These are phyloP conservation scores for Eretmochelys imbricata DNA, from an alignment of 2,113 vertebrate species.

Conservation along the genomic window DNA sequence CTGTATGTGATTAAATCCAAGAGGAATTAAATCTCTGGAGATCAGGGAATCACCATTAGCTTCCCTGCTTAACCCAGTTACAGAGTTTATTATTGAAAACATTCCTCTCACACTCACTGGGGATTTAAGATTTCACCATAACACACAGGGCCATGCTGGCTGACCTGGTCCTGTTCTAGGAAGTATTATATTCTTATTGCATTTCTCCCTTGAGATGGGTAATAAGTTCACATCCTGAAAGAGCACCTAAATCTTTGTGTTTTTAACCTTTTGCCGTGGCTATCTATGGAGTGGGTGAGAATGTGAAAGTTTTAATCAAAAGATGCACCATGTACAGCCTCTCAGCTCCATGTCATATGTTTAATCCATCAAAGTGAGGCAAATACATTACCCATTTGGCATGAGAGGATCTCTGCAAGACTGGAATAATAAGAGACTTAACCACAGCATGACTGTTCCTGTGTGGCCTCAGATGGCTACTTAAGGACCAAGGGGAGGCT, in stretches of 20 bases:
- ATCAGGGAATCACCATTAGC: not conserved
- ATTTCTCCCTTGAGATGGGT: constrained; percentile 13
- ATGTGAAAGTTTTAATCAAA: not conserved
- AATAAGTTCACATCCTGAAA: constrained; percentile 47
- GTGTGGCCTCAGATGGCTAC: constrained; percentile 34
- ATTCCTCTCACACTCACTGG: not conserved
- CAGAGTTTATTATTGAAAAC: constrained; percentile 36
- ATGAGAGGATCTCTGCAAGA: not conserved
- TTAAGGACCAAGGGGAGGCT: constrained; percentile 6
- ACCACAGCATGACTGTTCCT: not conserved
- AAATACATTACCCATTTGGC: not conserved
- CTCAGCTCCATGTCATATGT: not conserved
- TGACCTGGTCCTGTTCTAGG: constrained; percentile 59
- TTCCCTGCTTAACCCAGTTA: not conserved
- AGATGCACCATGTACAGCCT: not conserved
- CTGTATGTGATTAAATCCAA: not conserved
- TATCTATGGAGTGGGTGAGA: not conserved
- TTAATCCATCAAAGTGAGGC: not conserved
- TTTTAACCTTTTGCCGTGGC: constrained; percentile 9
- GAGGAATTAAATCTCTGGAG: not conserved
- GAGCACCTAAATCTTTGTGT: constrained; percentile 47
- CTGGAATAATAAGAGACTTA: not conserved
- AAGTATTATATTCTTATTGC: constrained; percentile 60
- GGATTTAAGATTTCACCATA: constrained; percentile 44
- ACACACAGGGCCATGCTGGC: not conserved